Evolutionary conservation across 2,888 invertebrate species (phyloP), one percentile per base, ranked within the genome.

Genomic region (Thalpophila matura): DNA sequence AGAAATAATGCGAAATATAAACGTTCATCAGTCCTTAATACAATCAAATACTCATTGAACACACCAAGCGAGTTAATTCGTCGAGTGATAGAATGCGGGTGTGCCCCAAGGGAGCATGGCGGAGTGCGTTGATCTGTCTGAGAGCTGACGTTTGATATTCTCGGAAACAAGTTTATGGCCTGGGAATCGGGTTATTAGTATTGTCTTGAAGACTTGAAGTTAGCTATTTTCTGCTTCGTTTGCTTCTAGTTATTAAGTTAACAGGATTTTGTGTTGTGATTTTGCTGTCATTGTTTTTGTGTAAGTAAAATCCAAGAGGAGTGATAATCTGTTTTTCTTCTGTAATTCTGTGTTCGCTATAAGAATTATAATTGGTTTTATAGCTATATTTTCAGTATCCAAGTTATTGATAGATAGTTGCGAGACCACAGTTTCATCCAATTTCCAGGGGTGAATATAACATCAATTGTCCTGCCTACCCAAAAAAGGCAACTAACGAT

Each of bases 41-140:
- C 80, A 81, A 84, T 85, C 77, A 78, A 80, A 79, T 81, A 79
- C 74, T 72, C n/a, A n/a, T n/a, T 74, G 76, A 53, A 75, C 68
- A 74, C 68, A 79, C 74, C 79, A 82, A 80, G 69, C 75, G 69
- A 74, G 79, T 76, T 84, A 82, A 84, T 84, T 80, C 77, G 57
- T 50, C 50, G 69, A 55, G 77, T 83, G 81, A 82, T 81, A 80
- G 82, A 85, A 85, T 85, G 83, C 83, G 83, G 84, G 80, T 70
- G 58, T 50, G 55, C 71, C 74, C 40, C 55, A 47, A 56, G 72
- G 61, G 74, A 55, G 49, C 20, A 35, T 47, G 65, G 61, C 60
- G 50, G 57, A 62, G 72, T 63, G 74, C 81, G 80, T 82, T 82
- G 78, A 71, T 71, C 75, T 74, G 70, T 60, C 68, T 56, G 26